These are phyloP conservation scores for Choloepus didactylus DNA, from an alignment of 2,797 vertebrate genomes.

Conservation along the genomic window DNA sequence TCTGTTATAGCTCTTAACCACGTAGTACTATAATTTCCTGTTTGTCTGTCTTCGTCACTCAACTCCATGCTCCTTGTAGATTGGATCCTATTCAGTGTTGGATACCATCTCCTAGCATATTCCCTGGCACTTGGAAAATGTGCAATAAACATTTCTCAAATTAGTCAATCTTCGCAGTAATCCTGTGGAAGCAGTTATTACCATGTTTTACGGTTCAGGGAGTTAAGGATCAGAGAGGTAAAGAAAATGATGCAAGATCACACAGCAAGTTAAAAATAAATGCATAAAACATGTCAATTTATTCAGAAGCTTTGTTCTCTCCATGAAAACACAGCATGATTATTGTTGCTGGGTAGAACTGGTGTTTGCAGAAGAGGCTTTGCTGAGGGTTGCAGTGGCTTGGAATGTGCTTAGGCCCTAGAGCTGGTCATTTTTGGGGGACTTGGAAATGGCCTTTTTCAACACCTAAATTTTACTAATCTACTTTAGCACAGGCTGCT, in stretches of 20 bases:
- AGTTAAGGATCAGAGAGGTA: neutral
- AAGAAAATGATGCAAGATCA: neutral
- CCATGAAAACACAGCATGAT: neutral
- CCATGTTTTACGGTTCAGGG: neutral
- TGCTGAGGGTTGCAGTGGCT: neutral
- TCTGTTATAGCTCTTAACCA: neutral
- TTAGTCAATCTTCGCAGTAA: neutral
- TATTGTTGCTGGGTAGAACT: neutral
- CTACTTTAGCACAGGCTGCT: neutral
- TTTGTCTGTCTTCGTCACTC: neutral
- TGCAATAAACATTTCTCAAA: conserved; percentile 22
- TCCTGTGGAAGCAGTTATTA: neutral
- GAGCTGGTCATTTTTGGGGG: neutral
- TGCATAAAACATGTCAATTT: neutral
- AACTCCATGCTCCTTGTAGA: neutral
- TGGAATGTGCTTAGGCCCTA: neutral
- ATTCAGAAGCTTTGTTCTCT: neutral
- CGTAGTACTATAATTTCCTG: neutral
- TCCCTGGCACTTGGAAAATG: neutral
- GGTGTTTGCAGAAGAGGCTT: neutral
- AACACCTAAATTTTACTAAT: neutral
- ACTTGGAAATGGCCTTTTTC: neutral
- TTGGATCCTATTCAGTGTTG: neutral
- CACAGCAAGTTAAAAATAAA: neutral
- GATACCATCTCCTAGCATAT: neutral